These are phyloP conservation scores for Mya arenaria DNA, from an alignment of 1,140 invertebrate genomes.

Conservation along the genomic window DNA sequence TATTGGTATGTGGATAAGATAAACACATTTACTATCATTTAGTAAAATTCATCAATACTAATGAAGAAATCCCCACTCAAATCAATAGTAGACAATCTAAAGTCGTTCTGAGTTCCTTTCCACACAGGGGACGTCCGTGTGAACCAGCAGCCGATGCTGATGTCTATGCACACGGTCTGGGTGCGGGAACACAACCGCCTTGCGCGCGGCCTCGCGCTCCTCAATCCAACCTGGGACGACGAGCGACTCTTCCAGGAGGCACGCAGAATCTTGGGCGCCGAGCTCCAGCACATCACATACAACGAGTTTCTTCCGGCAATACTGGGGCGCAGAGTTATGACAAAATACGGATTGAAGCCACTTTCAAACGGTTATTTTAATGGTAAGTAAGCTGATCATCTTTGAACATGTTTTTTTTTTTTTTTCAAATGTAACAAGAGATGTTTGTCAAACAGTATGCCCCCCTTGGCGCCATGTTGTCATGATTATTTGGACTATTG, in stretches of 20 bases:
- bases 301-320: constrained; percentile 93
- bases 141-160: constrained; percentile 92
- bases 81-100: too few relatives aligned
- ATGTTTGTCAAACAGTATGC: too few relatives aligned
- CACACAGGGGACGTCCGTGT: constrained; percentile 87
- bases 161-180: constrained; percentile 99
- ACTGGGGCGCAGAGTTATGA: constrained; percentile 82
- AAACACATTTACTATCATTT: too few relatives aligned
- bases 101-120: too few relatives aligned
- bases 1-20: too few relatives aligned
- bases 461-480: too few relatives aligned
- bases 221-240: constrained; percentile 96
- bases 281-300: constrained; percentile 98
- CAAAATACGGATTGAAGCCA: constrained; percentile 63
- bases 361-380: background rate
- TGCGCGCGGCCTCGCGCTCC: constrained; percentile 87
- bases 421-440: too few relatives aligned
- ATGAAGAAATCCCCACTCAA: too few relatives aligned
- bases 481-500: too few relatives aligned
- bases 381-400: too few relatives aligned
- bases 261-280: constrained; percentile 95
- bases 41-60: too few relatives aligned
- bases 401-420: too few relatives aligned
- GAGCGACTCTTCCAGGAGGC: constrained; percentile 92
- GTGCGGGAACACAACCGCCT: constrained; percentile 97